Conservation (phyloP, 2,797 vertebrate species). For the Manis javanica region DNA sequence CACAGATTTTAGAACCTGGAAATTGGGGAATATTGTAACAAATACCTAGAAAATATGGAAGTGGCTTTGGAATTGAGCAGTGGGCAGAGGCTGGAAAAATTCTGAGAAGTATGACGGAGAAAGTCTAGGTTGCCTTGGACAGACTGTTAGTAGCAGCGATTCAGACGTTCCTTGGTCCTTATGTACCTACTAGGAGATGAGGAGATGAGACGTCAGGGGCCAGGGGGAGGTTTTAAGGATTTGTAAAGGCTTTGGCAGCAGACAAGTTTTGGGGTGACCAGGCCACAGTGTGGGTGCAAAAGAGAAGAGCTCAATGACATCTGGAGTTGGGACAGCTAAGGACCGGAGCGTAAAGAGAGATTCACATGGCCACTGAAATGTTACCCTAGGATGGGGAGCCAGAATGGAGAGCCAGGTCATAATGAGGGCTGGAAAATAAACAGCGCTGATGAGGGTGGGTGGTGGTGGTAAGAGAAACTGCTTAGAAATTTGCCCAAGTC, state of each 20-base stretch:
- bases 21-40: rapidly evolving
- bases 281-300: no score
- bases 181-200: not conserved
- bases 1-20: not conserved
- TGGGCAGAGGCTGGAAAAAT: not conserved
- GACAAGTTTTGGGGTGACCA: not conserved
- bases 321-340: not conserved
- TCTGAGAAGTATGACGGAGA: not conserved
- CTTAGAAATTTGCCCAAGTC: not conserved
- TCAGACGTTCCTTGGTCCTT: rapidly evolving
- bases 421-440: not conserved
- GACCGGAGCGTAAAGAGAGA: not conserved
- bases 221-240: not conserved
- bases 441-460: not conserved
- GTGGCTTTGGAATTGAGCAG: no score
- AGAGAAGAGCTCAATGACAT: not conserved
- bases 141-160: not conserved
- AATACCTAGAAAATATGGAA: not conserved
- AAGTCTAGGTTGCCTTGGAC: not conserved
- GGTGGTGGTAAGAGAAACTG: not conserved
- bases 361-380: not conserved
- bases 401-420: not conserved
- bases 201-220: not conserved
- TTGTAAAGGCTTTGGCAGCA: no score
- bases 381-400: not conserved